Base-by-base conservation (phyloP, 2,797 vertebrate species). In the Ceryle rudis region DNA sequence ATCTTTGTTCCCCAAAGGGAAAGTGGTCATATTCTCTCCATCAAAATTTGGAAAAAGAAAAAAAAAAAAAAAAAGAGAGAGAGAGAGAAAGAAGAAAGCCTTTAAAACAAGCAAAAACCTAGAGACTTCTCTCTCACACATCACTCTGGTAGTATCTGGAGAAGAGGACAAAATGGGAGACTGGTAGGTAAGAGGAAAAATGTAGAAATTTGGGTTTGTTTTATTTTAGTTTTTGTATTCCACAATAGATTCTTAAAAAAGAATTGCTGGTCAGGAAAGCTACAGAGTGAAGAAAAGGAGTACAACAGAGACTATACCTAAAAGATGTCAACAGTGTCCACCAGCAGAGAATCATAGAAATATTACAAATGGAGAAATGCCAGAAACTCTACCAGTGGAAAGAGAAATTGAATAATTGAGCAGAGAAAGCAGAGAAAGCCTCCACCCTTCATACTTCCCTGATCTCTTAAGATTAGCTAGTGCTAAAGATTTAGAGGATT, bases 11-110 rank as follows among this genome's bases (percentile, higher is more conserved):
- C 58, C 22, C 28, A 46, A 82, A 58, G 39, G 7, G 39, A 69
- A 86, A 64, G 19, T 0, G 0, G 21, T 44, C 20, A 18, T 37
- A 21, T n/a, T 79, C 15, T 60, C 83, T 64, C 41, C 31, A 52
- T 52, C 15, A 64, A 81, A 26, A 67, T 65, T 67, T 60, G 12
- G 20, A 79, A 86, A 22, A 2, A 13, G 4, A 1, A 23, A 15
- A 13, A 44, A 33, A 31, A 22, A 0, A 49, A 39, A 33, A 26
- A 18, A 22, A 0, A 49, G 33, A 33, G 23, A 18, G 33, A 20
- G 18, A 41, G 8, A 64, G 8, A 28, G 11, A 49, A 57, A 84
- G 26, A 67, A 77, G 21, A 60, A 74, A 87, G 5, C 2, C 14
- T 79, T 65, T 54, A 46, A 86, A 80, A 7, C 5, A 82, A 64